Percentiles rank a stretch among this genome's conserved stretches.
Evolutionary conservation across 1,140 invertebrate genomes (phyloP).

Genomic region (Schmidtea mediterranea): DNA sequence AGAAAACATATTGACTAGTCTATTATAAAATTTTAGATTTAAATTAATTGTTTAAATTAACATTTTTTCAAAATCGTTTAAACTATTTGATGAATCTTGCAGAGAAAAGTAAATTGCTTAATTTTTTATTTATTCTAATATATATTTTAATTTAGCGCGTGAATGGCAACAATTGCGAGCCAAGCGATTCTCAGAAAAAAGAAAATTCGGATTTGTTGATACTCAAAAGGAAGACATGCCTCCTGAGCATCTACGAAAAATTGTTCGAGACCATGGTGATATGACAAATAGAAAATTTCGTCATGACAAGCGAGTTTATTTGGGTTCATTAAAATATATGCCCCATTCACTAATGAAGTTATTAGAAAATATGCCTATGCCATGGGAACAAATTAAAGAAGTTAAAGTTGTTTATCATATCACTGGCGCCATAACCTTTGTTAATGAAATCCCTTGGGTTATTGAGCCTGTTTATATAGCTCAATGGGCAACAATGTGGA

Average conservation of each 20-base stretch:
- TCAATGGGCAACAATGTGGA: slow-evolving; percentile 99
- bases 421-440: slow-evolving; percentile 85
- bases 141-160: slow-evolving; percentile 32
- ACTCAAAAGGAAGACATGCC: slow-evolving; percentile 95
- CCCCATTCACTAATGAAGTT: slow-evolving; percentile 87
- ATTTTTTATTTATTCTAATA: too few species aligned
- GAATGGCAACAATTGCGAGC: slow-evolving; percentile 89
- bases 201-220: slow-evolving; percentile 84
- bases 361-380: slow-evolving; percentile 95
- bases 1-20: too few species aligned
- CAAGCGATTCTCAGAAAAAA: slow-evolving; percentile 74
- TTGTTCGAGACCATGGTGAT: slow-evolving; percentile 84
- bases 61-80: too few species aligned
- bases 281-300: slow-evolving; percentile 86
- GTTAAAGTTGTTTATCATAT: slow-evolving; percentile 79
- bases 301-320: slow-evolving; percentile 80
- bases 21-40: too few species aligned
- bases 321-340: slow-evolving; percentile 42
- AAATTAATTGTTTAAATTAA: too few species aligned
- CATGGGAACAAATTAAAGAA: slow-evolving; percentile 89
- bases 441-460: slow-evolving; percentile 94
- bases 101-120: too few species aligned
- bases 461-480: slow-evolving; percentile 96
- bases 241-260: slow-evolving; percentile 80
- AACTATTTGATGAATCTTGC: too few species aligned